Percentiles rank a stretch among this genome's conserved stretches.
Conservation (phyloP, 2,888 invertebrate species). For the Apamea epomidion region DNA sequence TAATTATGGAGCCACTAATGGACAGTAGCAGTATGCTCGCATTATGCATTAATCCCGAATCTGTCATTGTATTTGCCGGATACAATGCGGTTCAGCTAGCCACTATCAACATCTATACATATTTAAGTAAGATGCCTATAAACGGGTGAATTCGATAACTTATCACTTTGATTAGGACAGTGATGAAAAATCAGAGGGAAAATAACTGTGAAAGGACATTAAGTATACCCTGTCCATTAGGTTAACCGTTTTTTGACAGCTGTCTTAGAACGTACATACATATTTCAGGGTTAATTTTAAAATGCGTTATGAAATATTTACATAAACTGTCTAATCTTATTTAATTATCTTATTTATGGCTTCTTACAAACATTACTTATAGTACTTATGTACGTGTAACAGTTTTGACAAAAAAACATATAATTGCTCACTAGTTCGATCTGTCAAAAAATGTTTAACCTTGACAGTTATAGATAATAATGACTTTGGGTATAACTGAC, state of each 20-base stretch:
- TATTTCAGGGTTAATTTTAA: too few relatives aligned
- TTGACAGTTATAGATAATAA: not conserved
- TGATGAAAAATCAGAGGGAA: not conserved
- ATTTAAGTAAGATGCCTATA: not conserved
- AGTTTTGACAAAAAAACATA: too few relatives aligned
- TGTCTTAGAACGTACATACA: too few relatives aligned
- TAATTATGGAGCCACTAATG: conserved; percentile 29
- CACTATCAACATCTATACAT: conserved; percentile 8
- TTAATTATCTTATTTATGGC: too few relatives aligned
- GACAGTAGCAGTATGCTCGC: conserved; percentile 13
- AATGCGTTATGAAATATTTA: too few relatives aligned
- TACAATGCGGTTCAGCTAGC: not conserved
- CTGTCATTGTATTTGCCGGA: conserved; percentile 18
- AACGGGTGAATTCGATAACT: conserved; percentile 7
- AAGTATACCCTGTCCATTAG: too few relatives aligned
- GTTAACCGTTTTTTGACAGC: too few relatives aligned
- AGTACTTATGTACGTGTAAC: too few relatives aligned
- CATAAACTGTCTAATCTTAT: too few relatives aligned
- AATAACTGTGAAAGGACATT: not conserved
- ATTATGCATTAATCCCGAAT: conserved; percentile 13
- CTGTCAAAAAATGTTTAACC: too few relatives aligned
- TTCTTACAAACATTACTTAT: too few relatives aligned
- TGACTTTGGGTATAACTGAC: not conserved
- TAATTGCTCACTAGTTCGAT: too few relatives aligned
- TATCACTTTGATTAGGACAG: not conserved